Conservation (phyloP, 2,113 vertebrate species). For the Megaceryle maxima region DNA sequence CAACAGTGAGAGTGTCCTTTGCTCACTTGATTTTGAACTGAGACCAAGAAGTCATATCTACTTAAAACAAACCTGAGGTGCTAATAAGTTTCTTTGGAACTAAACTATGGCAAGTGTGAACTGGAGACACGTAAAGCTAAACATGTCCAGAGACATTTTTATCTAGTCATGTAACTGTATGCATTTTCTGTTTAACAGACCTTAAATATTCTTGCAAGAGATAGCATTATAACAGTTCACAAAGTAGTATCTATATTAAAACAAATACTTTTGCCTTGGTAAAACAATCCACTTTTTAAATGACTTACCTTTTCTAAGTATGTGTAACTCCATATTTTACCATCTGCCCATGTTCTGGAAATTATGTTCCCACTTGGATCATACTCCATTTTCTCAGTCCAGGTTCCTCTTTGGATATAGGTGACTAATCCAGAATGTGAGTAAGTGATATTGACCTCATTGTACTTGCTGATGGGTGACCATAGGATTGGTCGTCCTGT, state of each 20-base stretch:
- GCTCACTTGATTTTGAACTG: background rate
- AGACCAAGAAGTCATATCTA: background rate
- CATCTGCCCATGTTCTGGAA: slow-evolving; percentile 94
- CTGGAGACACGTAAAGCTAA: background rate
- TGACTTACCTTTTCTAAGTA: slow-evolving; percentile 91
- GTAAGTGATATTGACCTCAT: slow-evolving; percentile 95
- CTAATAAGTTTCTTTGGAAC: background rate
- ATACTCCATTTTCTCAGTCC: slow-evolving; percentile 95
- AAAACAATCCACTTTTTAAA: background rate
- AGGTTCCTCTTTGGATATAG: slow-evolving; percentile 91
- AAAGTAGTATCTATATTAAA: background rate
- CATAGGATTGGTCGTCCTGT: slow-evolving; percentile 90
- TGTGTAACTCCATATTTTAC: slow-evolving; percentile 99
- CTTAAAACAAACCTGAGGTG: background rate
- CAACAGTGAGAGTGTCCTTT: background rate
- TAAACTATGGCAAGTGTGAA: background rate
- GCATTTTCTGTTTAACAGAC: background rate
- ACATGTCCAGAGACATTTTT: background rate
- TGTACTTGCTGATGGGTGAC: slow-evolving; percentile 96
- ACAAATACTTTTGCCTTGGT: background rate
- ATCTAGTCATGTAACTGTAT: background rate
- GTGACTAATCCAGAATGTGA: slow-evolving; percentile 87
- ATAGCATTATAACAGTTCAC: background rate
- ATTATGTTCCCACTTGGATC: slow-evolving; percentile 90
- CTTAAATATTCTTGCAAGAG: background rate